Evolutionary conservation across 2,797 vertebrate species (phyloP).

Genomic region (Setipinna tenuifilis): DNA sequence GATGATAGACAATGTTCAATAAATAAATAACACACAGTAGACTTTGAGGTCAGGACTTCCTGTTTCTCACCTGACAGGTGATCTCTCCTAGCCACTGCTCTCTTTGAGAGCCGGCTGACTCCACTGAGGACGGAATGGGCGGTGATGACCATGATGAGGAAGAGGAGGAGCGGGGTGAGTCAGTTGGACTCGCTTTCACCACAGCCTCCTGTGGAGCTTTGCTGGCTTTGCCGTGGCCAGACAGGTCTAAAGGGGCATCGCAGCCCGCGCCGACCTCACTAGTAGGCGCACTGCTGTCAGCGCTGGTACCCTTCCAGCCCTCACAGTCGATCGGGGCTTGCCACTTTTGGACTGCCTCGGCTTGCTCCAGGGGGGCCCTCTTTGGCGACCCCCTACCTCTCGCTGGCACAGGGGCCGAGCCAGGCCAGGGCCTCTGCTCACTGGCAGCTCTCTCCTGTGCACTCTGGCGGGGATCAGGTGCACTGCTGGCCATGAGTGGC

Average conservation of each 20-base stretch:
- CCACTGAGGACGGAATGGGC: conserved; percentile 47
- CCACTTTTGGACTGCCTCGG: conserved; percentile 37
- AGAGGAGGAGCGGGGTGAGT: conserved; percentile 45
- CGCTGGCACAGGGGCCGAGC: not conserved
- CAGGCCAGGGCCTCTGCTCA: conserved; percentile 13
- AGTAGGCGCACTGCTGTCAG: not conserved
- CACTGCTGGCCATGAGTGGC: not conserved
- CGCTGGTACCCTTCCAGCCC: not conserved
- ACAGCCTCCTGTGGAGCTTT: conserved; percentile 21
- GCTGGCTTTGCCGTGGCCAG: conserved; percentile 62
- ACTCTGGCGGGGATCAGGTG: not conserved
- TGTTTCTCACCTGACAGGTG: conserved; percentile 58
- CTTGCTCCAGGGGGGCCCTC: conserved; percentile 52
- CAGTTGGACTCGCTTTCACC: not conserved
- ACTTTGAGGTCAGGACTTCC: not conserved
- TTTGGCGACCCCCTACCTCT: not conserved
- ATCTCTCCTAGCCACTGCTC: conserved; percentile 47
- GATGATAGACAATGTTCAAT: too few relatives aligned
- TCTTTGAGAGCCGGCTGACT: conserved; percentile 50
- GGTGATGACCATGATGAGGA: conserved; percentile 29
- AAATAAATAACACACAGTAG: conserved; percentile 43
- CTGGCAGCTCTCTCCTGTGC: conserved; percentile 24
- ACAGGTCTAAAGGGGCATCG: conserved; percentile 77
- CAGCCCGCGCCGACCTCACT: conserved; percentile 53
- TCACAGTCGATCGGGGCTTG: not conserved